Evolutionary conservation across 2,797 vertebrate genomes (phyloP).

Genomic region (Bucorvus abyssinicus): DNA sequence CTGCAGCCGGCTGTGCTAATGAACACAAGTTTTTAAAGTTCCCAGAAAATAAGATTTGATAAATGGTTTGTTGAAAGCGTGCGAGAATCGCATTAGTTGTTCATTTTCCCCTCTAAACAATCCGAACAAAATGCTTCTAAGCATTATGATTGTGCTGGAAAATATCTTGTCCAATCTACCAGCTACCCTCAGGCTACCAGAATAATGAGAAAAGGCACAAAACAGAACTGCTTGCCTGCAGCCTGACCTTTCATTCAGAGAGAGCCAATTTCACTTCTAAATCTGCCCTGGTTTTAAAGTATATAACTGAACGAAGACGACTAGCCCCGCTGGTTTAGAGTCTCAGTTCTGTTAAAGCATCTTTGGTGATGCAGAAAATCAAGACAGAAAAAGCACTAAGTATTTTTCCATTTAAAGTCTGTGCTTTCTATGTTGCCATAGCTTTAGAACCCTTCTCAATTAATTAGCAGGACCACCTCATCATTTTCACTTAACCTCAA

Average conservation of each 20-base stretch:
- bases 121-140: background rate
- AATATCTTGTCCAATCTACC: background rate
- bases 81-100: background rate
- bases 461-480: background rate
- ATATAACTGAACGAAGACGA: background rate
- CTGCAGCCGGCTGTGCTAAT: background rate
- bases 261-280: background rate
- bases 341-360: background rate
- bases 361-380: background rate
- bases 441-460: background rate
- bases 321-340: background rate
- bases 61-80: background rate
- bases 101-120: background rate
- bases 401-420: background rate
- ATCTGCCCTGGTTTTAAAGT: background rate
- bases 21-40: background rate
- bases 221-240: background rate
- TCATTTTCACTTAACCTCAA: background rate
- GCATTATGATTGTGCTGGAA: background rate
- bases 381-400: background rate
- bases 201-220: background rate
- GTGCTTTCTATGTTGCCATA: background rate
- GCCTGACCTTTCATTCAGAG: background rate
- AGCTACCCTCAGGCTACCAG: background rate
- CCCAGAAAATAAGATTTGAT: background rate